phyloP scores from a whole-genome alignment of 2,888 invertebrate species.

The Scaptomyza parva region DNA sequence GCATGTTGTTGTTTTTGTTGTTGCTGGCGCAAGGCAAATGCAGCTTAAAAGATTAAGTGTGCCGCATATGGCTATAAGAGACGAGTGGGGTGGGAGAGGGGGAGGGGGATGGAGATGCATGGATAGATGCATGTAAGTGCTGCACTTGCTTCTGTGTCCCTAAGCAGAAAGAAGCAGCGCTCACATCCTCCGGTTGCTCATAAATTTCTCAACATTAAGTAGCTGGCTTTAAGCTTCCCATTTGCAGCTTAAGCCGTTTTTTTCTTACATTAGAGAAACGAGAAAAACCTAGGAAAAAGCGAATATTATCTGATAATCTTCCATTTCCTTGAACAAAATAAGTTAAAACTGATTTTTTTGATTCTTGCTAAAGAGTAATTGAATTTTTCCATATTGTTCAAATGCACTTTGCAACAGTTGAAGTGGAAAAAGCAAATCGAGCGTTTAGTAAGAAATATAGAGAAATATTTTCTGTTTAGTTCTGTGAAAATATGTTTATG shows the following conservation, averaged over 20 bases:
- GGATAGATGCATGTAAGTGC: slow-evolving; percentile 57
- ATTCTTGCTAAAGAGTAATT: too few species aligned
- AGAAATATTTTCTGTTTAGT: not conserved
- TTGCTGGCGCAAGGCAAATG: slow-evolving; percentile 69
- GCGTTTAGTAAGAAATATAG: not conserved
- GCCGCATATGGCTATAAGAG: slow-evolving; percentile 13
- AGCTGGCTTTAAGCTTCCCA: slow-evolving; percentile 64
- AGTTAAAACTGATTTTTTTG: too few species aligned
- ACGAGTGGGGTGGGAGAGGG: not conserved
- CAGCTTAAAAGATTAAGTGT: slow-evolving; percentile 78
- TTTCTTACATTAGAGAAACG: not conserved
- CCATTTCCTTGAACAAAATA: slow-evolving; percentile 12
- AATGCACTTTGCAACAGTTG: not conserved
- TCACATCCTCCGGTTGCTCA: slow-evolving; percentile 32
- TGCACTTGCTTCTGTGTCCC: slow-evolving; percentile 33
- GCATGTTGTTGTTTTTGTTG: too few species aligned
- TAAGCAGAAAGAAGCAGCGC: not conserved
- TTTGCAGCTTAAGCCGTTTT: slow-evolving; percentile 47
- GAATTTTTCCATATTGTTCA: slow-evolving; percentile 22
- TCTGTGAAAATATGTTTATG: not conserved
- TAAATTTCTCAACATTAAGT: slow-evolving; percentile 69
- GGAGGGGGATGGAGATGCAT: slow-evolving; percentile 20
- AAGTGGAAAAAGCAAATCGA: not conserved
- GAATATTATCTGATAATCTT: slow-evolving; percentile 21
- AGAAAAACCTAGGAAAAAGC: slow-evolving; percentile 22